Conservation (phyloP, 2,888 invertebrate genomes). For the Pachliopta kotzebuea region DNA sequence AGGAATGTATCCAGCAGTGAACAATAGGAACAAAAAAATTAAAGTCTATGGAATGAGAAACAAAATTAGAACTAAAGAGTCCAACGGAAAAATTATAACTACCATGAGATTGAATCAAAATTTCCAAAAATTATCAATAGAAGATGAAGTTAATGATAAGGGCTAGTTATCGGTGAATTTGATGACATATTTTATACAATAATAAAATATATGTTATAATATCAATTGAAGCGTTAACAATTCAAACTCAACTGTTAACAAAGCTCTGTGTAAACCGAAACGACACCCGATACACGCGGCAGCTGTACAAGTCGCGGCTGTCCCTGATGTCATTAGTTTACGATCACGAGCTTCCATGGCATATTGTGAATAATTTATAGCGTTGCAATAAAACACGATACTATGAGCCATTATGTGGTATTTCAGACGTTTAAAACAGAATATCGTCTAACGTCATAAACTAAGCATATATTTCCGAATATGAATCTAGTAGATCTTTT, state of each 20-base stretch:
- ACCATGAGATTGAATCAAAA: not conserved
- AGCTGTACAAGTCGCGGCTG: conserved; percentile 8
- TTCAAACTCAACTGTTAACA: not conserved
- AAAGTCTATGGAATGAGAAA: no score
- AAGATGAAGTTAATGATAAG: not conserved
- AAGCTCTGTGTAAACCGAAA: not conserved
- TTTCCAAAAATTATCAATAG: not conserved
- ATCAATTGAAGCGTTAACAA: not conserved
- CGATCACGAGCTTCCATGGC: not conserved
- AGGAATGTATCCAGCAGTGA: no score
- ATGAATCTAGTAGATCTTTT: no score
- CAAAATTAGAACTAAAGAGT: no score
- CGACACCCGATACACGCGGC: conserved; percentile 1
- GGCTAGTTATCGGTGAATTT: no score
- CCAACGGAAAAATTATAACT: no score
- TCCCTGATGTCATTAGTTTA: conserved; percentile 4
- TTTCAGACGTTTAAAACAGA: not conserved
- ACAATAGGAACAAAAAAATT: no score
- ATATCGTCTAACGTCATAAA: not conserved
- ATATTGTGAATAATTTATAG: not conserved
- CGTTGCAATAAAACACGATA: conserved; percentile 2
- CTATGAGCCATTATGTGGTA: not conserved
- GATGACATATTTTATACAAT: no score
- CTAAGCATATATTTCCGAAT: not conserved
- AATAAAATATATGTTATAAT: no score